Base-by-base conservation (phyloP, 2,113 vertebrate genomes). In the Lagopus muta region DNA sequence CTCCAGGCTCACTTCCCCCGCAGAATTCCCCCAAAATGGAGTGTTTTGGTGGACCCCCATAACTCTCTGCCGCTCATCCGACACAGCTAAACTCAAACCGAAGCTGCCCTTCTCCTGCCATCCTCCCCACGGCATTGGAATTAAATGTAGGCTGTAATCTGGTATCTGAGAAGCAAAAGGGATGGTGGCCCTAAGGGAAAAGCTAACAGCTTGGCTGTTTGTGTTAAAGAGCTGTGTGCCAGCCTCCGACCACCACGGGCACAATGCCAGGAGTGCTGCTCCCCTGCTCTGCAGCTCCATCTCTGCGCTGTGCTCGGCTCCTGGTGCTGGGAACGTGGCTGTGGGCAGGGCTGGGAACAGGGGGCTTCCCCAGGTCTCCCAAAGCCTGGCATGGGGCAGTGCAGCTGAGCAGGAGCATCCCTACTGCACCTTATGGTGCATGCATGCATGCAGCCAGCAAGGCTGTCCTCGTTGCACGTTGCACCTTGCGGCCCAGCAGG, bases 81-180 rank as follows among this genome's bases (percentile, higher is more conserved):
- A 96, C 65, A 91, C 82, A 91, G 95, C 90, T 96, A 96, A 96
- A 96, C 96, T 96, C 93, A 94, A 97, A 97, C 94, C 6, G 79
- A 88, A 96, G 79, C 94, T 97, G 93, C 96, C 96, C 95, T 95
- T 94, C 96, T 95, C 95, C 91, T 96, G 97, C 96, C 96, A 93
- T 19, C 91, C 75, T 96, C 96, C 96, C 95, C 38, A 2, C 91
- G 96, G 96, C 95, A 96, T 45, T 88, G 96, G 94, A 97, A 97
- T 97, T 96, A 97, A 97, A 97, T 93, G 96, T 96, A 94, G 96
- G 94, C 96, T 97, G 89, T 97, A 97, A 97, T 97, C 97, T 96
- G 96, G 96, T 96, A 94, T 97, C 97, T 97, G 95, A 97, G 95
- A 97, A 97, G 91, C 80, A 82, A 97, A 96, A 95, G 97, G 93